Evolutionary conservation across 2,888 invertebrate species (phyloP).

Genomic region (Crocallis elinguaria): DNA sequence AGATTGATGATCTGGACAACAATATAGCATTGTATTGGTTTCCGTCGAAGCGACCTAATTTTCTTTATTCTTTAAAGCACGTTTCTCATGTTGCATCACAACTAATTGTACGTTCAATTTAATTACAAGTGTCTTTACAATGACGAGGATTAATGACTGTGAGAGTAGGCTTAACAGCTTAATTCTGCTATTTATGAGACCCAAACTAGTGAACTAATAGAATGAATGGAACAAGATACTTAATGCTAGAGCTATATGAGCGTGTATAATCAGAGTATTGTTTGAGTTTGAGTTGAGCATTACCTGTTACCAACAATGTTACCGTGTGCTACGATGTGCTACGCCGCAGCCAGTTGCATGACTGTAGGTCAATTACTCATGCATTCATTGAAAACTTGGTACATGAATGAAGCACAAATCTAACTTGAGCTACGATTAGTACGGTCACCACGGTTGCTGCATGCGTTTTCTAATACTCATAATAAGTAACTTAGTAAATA

Average conservation of each 20-base stretch:
- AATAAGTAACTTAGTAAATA: no score
- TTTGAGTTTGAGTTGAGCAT: background rate
- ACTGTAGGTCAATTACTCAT: background rate
- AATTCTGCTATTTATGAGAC: background rate
- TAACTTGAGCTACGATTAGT: no score
- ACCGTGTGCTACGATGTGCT: constrained; percentile 8
- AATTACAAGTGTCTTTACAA: constrained; percentile 8
- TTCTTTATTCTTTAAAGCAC: constrained; percentile 18
- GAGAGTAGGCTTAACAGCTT: constrained; percentile 2
- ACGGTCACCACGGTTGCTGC: no score
- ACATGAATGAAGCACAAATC: background rate
- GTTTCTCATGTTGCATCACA: constrained; percentile 14
- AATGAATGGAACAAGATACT: background rate
- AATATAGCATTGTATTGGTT: constrained; percentile 22
- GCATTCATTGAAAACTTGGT: background rate
- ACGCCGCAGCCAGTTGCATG: constrained; percentile 10
- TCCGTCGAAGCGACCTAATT: constrained; percentile 16
- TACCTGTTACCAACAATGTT: background rate
- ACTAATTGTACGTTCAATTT: constrained; percentile 7
- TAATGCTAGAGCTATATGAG: background rate
- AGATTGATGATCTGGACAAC: constrained; percentile 37
- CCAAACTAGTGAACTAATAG: no score
- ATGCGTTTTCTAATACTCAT: no score
- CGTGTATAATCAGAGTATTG: background rate
- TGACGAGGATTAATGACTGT: constrained; percentile 2